A percentile compares a stretch with the other conserved stretches of the same genome.
phyloP scores from a whole-genome alignment of 1,140 invertebrate species.

The Spodoptera litura region DNA sequence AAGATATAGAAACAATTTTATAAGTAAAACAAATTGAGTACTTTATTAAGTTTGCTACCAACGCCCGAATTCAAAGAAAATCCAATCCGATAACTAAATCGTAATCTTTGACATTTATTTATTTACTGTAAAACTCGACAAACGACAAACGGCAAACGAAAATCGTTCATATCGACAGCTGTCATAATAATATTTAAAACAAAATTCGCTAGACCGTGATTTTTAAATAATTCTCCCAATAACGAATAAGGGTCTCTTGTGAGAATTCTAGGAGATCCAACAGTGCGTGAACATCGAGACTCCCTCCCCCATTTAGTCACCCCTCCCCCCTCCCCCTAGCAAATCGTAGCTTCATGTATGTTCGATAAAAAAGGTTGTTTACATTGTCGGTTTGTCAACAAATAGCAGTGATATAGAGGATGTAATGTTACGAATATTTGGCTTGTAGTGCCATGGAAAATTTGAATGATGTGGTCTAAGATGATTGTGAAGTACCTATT shows the following conservation, averaged over 20 bases:
- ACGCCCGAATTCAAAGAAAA: too few relatives aligned
- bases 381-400: background rate
- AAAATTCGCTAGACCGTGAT: slow-evolving; percentile 15
- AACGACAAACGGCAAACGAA: background rate
- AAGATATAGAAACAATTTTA: too few relatives aligned
- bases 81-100: too few relatives aligned
- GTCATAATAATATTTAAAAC: slow-evolving; percentile 6
- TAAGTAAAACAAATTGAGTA: too few relatives aligned
- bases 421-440: background rate
- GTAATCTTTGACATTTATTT: too few relatives aligned
- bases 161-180: background rate
- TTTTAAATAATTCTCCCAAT: slow-evolving; percentile 30
- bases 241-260: slow-evolving; percentile 29
- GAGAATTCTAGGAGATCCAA: slow-evolving; percentile 14
- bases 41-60: too few relatives aligned
- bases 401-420: background rate
- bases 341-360: slow-evolving; percentile 2
- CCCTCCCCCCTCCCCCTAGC: too few relatives aligned
- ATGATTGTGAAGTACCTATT: too few relatives aligned
- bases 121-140: too few relatives aligned
- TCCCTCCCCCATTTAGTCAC: background rate
- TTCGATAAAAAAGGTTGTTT: slow-evolving; percentile 18
- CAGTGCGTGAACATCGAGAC: slow-evolving; percentile 33
- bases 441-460: background rate
- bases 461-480: too few relatives aligned